Conservation (phyloP, 1,140 invertebrate species). For the Nautilus pompilius region DNA sequence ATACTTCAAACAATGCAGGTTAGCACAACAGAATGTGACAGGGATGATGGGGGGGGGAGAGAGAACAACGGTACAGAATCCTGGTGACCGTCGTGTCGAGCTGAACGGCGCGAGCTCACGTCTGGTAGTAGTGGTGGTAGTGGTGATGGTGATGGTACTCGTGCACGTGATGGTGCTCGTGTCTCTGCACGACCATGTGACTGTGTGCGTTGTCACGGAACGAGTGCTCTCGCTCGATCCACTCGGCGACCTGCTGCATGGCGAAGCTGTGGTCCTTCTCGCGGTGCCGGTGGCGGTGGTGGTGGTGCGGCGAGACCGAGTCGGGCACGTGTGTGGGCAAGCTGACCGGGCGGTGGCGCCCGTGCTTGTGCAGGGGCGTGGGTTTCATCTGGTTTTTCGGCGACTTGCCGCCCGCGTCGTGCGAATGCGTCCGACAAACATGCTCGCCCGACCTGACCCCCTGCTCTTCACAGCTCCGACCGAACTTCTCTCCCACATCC, state of each 20-base stretch:
- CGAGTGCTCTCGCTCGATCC: slow-evolving; percentile 53
- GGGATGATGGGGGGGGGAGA: too few species aligned
- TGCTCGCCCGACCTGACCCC: slow-evolving; percentile 1
- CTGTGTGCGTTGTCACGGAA: slow-evolving; percentile 23
- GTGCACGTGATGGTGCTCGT: slow-evolving; percentile 70
- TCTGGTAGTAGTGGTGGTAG: slow-evolving; percentile 70
- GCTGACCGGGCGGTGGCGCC: slow-evolving; percentile 36
- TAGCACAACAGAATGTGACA: too few species aligned
- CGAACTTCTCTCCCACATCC: slow-evolving; percentile 88
- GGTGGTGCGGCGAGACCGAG: slow-evolving; percentile 59
- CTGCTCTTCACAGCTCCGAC: slow-evolving; percentile 70
- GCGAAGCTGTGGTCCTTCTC: slow-evolving; percentile 69
- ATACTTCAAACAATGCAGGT: too few species aligned
- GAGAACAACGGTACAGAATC: too few species aligned
- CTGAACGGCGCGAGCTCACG: slow-evolving; percentile 21
- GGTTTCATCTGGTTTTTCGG: slow-evolving; percentile 4
- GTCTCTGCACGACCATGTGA: slow-evolving; percentile 51
- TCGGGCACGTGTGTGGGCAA: slow-evolving; percentile 37
- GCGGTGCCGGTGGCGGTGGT: slow-evolving; percentile 59
- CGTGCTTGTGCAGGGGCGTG: slow-evolving; percentile 21
- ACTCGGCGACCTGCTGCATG: slow-evolving; percentile 65
- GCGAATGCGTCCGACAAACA: background rate
- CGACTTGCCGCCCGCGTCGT: background rate
- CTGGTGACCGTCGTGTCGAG: too few species aligned
- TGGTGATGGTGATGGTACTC: slow-evolving; percentile 78